These are phyloP conservation scores for Delphinus delphis DNA, from an alignment of 2,113 vertebrate genomes.

Conservation along the genomic window DNA sequence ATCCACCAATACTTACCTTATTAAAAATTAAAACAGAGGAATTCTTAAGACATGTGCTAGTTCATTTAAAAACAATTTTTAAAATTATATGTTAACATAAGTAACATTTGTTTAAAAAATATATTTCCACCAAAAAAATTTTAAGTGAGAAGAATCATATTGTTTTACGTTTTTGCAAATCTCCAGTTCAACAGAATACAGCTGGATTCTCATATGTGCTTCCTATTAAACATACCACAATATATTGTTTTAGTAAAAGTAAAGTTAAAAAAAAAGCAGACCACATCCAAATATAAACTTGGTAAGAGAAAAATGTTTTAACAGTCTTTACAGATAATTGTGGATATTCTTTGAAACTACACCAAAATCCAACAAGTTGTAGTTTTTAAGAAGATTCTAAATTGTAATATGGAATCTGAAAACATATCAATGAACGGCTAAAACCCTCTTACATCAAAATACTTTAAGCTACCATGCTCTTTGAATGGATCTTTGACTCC, in stretches of 20 bases:
- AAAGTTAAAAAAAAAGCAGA: neutral
- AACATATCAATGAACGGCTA: neutral
- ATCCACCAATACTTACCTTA: neutral
- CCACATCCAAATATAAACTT: neutral
- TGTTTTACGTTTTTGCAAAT: neutral
- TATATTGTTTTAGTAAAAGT: neutral
- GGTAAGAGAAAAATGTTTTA: neutral
- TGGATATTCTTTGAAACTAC: neutral
- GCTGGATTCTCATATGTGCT: neutral
- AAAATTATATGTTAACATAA: neutral
- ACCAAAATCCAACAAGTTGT: neutral
- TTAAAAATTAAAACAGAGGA: neutral
- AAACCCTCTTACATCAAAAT: neutral
- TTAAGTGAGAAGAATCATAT: neutral
- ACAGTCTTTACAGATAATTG: neutral
- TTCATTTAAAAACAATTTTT: neutral
- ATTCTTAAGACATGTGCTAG: neutral
- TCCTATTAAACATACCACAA: neutral
- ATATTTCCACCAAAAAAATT: neutral
- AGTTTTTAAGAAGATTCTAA: neutral
- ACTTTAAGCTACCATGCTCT: neutral
- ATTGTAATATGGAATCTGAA: neutral
- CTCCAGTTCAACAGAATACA: neutral
- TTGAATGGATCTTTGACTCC: neutral
- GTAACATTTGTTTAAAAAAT: neutral